A percentile compares a stretch with the other conserved stretches of the same genome.
phyloP scores from a whole-genome alignment of 2,113 vertebrate genomes.

The Cisticola juncidis region DNA sequence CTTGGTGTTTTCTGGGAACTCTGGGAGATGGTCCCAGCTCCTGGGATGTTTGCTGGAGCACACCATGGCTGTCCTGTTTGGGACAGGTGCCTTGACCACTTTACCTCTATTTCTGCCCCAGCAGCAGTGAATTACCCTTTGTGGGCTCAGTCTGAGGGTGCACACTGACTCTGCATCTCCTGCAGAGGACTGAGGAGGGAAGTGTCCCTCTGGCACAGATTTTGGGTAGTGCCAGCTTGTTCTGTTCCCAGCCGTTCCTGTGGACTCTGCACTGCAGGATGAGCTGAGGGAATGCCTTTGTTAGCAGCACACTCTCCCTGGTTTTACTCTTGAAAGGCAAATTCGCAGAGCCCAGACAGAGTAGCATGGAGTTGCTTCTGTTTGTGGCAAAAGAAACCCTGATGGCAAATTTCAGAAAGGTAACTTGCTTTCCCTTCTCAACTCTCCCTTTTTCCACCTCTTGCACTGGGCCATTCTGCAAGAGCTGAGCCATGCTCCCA shows the following conservation, averaged over 20 bases:
- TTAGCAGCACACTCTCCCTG: background rate
- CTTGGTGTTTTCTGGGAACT: background rate
- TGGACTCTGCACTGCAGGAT: background rate
- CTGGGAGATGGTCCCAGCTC: background rate
- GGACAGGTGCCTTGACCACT: background rate
- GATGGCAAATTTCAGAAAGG: background rate
- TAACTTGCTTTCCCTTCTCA: background rate
- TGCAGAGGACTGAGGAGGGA: background rate
- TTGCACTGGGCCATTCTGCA: background rate
- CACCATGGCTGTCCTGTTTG: background rate
- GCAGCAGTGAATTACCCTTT: background rate
- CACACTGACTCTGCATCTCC: rapidly evolving
- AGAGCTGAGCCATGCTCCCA: background rate
- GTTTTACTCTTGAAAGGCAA: background rate
- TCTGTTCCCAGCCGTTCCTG: background rate
- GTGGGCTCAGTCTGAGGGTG: background rate
- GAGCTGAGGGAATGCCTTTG: background rate
- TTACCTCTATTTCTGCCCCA: background rate
- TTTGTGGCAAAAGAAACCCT: background rate
- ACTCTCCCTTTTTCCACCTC: background rate
- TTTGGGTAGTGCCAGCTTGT: background rate
- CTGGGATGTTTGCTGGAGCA: background rate
- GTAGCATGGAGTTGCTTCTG: background rate
- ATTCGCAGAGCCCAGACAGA: background rate
- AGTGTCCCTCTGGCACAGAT: rapidly evolving